Evolutionary conservation across 2,797 vertebrate genomes (phyloP).

Genomic region (Coregonus suidteri): DNA sequence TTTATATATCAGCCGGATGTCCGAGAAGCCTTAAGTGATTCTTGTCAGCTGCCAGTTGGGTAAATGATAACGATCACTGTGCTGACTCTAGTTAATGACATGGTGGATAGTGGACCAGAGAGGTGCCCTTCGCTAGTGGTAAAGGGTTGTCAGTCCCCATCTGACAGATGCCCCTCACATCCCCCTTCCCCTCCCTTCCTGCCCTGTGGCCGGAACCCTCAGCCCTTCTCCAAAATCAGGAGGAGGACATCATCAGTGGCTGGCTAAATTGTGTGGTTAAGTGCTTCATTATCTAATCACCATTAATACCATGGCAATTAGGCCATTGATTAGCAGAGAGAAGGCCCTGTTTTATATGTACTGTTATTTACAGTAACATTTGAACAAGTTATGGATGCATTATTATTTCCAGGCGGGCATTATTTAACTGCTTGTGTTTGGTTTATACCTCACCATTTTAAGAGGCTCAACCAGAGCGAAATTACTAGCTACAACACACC

Average conservation of each 20-base stretch:
- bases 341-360: conserved; percentile 36
- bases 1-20: conserved; percentile 80
- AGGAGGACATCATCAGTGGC: conserved; percentile 82
- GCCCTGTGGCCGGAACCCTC: conserved; percentile 27
- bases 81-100: conserved; percentile 40
- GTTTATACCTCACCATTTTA: conserved; percentile 21
- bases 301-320: conserved; percentile 88
- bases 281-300: conserved; percentile 99
- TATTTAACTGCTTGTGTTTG: conserved; percentile 21
- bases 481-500: background rate
- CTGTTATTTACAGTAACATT: conserved; percentile 44
- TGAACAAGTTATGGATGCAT: conserved; percentile 1
- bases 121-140: conserved; percentile 75
- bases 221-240: conserved; percentile 77
- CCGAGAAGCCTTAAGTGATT: conserved; percentile 68
- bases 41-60: conserved; percentile 5
- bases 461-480: background rate
- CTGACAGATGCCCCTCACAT: conserved; percentile 87
- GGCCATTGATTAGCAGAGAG: conserved; percentile 86
- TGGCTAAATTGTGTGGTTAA: conserved; percentile 93
- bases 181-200: conserved; percentile 44
- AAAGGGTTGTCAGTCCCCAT: conserved; percentile 83
- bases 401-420: conserved; percentile 15
- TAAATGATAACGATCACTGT: conserved; percentile 52
- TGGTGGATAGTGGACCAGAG: conserved; percentile 79